These are phyloP conservation scores for Alloscopus bannaensis DNA, from an alignment of 2,888 invertebrate genomes.

Conservation along the genomic window DNA sequence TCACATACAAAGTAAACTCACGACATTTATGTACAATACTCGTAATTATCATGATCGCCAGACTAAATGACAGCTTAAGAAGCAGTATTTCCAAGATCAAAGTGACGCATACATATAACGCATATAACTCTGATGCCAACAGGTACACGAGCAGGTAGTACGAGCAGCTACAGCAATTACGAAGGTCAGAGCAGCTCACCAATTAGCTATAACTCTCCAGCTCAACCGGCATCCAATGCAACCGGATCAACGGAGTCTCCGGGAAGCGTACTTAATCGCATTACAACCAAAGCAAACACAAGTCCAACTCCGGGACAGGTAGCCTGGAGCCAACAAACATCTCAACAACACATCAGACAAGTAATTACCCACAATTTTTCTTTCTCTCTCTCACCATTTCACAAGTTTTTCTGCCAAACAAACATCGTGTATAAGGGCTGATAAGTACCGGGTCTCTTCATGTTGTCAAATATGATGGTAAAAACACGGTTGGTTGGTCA, in stretches of 20 bases:
- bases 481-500: too few relatives aligned
- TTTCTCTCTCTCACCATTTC: too few relatives aligned
- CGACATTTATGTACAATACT: background rate
- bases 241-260: slow-evolving; percentile 73
- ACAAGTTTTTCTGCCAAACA: background rate
- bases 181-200: slow-evolving; percentile 85
- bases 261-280: slow-evolving; percentile 80
- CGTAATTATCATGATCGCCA: too few relatives aligned
- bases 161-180: slow-evolving; percentile 82
- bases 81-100: background rate
- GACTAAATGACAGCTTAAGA: background rate
- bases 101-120: background rate
- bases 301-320: slow-evolving; percentile 84
- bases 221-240: slow-evolving; percentile 81
- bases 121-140: slow-evolving; percentile 44
- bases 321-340: slow-evolving; percentile 78
- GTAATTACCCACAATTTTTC: slow-evolving; percentile 74
- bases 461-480: too few relatives aligned
- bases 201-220: slow-evolving; percentile 79
- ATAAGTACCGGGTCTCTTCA: too few relatives aligned
- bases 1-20: slow-evolving; percentile 75
- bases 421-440: too few relatives aligned
- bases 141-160: slow-evolving; percentile 81
- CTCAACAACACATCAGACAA: slow-evolving; percentile 78
- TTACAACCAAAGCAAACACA: slow-evolving; percentile 82